These are phyloP conservation scores for Dastarcus helophoroides DNA, from an alignment of 2,888 invertebrate species.

Conservation along the genomic window DNA sequence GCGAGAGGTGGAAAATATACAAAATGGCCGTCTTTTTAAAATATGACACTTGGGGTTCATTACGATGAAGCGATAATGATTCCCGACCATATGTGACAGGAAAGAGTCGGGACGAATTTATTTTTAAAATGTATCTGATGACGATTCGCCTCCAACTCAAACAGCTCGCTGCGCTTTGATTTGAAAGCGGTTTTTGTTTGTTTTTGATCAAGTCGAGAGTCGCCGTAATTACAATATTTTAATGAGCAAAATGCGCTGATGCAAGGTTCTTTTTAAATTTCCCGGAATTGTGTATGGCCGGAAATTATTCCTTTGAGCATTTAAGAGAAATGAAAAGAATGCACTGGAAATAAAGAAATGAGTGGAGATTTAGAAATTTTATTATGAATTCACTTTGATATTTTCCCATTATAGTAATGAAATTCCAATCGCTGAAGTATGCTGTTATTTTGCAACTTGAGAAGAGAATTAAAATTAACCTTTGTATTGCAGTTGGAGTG, in stretches of 20 bases:
- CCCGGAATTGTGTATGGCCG: too few species aligned
- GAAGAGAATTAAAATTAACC: too few species aligned
- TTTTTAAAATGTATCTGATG: slow-evolving; percentile 11
- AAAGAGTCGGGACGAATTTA: slow-evolving; percentile 19
- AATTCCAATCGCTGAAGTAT: too few species aligned
- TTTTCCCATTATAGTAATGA: too few species aligned
- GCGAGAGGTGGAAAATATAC: slow-evolving; percentile 11
- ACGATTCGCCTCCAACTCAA: slow-evolving; percentile 7
- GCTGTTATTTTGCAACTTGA: too few species aligned
- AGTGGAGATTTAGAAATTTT: too few species aligned
- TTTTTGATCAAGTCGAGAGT: slow-evolving; percentile 21
- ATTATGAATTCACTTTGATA: too few species aligned
- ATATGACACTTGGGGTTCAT: slow-evolving; percentile 23
- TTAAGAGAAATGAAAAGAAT: too few species aligned
- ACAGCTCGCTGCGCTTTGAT: slow-evolving; percentile 15
- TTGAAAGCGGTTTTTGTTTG: slow-evolving; percentile 24
- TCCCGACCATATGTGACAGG: slow-evolving; percentile 22
- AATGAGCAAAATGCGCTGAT: slow-evolving; percentile 35
- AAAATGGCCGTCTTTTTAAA: slow-evolving; percentile 27
- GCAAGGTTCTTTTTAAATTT: too few species aligned
- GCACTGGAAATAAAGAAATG: too few species aligned
- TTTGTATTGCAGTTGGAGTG: too few species aligned
- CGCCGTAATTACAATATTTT: slow-evolving; percentile 34
- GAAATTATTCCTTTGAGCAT: too few species aligned
- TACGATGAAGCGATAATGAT: slow-evolving; percentile 20